A percentile compares a stretch with the other conserved stretches of the same genome.
phyloP scores from a whole-genome alignment of 2,113 vertebrate species.

The Halcyon senegalensis region DNA sequence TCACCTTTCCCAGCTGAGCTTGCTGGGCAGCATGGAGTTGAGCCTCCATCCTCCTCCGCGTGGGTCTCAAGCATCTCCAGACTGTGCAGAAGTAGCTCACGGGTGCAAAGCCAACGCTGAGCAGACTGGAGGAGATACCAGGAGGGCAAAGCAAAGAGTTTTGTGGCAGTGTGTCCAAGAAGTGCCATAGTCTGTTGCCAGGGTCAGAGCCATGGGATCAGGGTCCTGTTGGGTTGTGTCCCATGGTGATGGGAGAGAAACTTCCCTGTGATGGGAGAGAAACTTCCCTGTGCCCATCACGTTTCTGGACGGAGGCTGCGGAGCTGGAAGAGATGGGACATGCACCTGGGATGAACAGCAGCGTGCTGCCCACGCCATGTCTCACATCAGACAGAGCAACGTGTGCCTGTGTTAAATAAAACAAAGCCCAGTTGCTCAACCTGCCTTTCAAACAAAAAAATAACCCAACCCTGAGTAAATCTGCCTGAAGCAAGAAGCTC shows the following conservation, averaged over 20 bases:
- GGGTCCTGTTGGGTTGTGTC: neutral
- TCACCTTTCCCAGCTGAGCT: neutral
- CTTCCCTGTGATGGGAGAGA: neutral
- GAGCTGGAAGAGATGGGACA: neutral
- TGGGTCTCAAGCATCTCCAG: neutral
- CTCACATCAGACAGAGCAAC: neutral
- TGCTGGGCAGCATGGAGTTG: neutral
- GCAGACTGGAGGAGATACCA: neutral
- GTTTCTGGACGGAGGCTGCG: neutral
- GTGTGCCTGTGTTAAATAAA: neutral
- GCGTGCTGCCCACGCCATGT: rapidly evolving
- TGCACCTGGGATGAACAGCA: neutral
- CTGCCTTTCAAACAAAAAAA: neutral
- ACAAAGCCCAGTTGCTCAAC: neutral
- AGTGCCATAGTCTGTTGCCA: neutral
- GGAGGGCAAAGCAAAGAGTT: neutral
- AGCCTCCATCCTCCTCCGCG: neutral
- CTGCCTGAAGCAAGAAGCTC: slow-evolving; percentile 1
- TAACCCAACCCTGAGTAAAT: neutral
- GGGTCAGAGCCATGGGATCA: neutral
- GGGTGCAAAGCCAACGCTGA: neutral
- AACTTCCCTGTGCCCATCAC: neutral
- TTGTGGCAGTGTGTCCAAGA: neutral
- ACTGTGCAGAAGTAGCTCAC: neutral
- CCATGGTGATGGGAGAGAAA: neutral